A percentile compares a stretch with the other conserved stretches of the same genome.
These are phyloP conservation scores for Cisticola juncidis DNA, from an alignment of 2,113 vertebrate species.

Conservation along the genomic window DNA sequence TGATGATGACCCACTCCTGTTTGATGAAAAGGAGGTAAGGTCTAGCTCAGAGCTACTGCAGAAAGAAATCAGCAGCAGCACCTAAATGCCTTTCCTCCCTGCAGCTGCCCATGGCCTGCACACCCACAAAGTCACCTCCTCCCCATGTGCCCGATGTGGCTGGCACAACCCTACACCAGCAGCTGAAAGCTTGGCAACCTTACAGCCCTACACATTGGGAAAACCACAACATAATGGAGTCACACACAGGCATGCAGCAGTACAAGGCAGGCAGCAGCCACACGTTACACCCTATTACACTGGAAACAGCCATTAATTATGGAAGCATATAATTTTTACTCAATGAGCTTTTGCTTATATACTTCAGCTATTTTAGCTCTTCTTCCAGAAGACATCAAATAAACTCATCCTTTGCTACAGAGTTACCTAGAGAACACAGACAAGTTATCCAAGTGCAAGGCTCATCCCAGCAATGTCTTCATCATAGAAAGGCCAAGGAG, in stretches of 20 bases:
- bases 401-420: neutral
- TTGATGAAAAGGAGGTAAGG: neutral
- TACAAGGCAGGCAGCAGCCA: neutral
- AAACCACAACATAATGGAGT: neutral
- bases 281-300: rapidly evolving
- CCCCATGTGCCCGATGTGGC: neutral
- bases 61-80: neutral
- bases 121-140: neutral
- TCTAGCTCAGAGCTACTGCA: neutral
- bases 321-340: neutral
- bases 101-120: rapidly evolving
- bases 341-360: neutral
- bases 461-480: neutral
- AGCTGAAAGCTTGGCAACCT: neutral
- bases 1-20: neutral
- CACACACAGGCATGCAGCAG: neutral
- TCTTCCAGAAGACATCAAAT: neutral
- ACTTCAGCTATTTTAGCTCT: neutral
- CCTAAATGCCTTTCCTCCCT: neutral
- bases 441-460: neutral
- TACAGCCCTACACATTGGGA: neutral
- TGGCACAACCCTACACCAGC: neutral
- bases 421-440: neutral
- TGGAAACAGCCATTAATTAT: neutral
- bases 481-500: neutral